Percentiles rank a stretch among this genome's conserved stretches.
These are phyloP conservation scores for Acanthisitta chloris DNA, from an alignment of 2,113 vertebrate genomes.

Conservation along the genomic window DNA sequence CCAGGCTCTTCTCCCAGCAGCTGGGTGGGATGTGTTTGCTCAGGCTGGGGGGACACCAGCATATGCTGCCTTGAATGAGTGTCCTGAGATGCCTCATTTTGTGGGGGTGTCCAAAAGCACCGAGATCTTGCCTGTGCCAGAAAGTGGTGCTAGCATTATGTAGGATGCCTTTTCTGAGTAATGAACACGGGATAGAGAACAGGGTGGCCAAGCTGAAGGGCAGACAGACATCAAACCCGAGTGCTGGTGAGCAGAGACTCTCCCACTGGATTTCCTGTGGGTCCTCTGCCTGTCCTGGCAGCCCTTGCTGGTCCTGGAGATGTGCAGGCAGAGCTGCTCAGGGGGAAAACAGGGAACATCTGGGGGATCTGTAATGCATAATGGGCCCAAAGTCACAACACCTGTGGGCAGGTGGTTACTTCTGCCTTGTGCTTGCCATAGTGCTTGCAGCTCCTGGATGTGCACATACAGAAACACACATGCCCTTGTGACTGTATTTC, in stretches of 20 bases:
- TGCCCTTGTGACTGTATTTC: neutral
- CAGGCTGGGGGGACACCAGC: neutral
- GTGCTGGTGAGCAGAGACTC: neutral
- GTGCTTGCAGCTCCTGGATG: neutral
- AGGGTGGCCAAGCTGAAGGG: neutral
- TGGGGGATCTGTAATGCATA: neutral
- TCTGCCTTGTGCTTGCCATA: neutral
- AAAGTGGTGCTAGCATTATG: neutral
- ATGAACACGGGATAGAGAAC: neutral
- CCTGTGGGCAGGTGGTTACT: neutral
- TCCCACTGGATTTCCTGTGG: neutral
- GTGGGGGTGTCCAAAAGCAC: neutral
- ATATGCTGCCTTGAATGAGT: accelerated
- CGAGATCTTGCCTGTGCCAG: neutral
- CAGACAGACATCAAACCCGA: neutral
- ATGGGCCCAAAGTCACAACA: neutral
- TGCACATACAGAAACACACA: neutral
- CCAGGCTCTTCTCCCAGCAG: neutral
- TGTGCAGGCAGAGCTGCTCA: neutral
- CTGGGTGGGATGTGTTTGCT: neutral
- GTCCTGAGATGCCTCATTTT: neutral
- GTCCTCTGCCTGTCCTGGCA: accelerated
- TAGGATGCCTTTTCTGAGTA: neutral
- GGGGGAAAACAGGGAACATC: neutral
- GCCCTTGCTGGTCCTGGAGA: neutral